These are phyloP conservation scores for Melipona quadrifasciata DNA, from an alignment of 1,140 invertebrate species.

Conservation along the genomic window DNA sequence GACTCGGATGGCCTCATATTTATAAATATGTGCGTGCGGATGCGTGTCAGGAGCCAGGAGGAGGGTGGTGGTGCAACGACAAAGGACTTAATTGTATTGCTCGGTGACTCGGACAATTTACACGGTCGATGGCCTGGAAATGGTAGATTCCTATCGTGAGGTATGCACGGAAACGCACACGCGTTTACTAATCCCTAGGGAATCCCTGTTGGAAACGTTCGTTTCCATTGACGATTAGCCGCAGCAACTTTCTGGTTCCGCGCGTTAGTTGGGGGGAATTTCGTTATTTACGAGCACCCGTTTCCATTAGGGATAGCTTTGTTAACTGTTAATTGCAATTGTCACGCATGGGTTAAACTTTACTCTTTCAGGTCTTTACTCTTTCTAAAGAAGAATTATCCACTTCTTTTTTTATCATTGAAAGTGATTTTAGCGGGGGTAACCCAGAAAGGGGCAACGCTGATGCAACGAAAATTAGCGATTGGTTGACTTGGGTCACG, in stretches of 20 bases:
- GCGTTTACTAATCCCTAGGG: slow-evolving; percentile 18
- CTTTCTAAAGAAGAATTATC: no score
- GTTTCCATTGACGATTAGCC: slow-evolving; percentile 1
- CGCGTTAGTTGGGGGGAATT: neutral
- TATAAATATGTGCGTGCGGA: slow-evolving; percentile 39
- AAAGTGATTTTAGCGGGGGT: no score
- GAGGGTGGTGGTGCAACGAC: slow-evolving; percentile 26
- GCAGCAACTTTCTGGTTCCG: neutral
- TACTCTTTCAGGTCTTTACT: no score
- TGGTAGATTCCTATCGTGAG: slow-evolving; percentile 33
- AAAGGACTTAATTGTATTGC: slow-evolving; percentile 50
- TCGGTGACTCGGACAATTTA: slow-evolving; percentile 31
- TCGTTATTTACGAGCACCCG: slow-evolving; percentile 7
- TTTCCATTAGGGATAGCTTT: neutral
- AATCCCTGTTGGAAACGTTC: slow-evolving; percentile 16
- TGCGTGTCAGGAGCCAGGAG: slow-evolving; percentile 32
- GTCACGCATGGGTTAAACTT: neutral
- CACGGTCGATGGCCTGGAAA: slow-evolving; percentile 48
- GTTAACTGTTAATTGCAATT: neutral
- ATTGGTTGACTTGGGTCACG: no score
- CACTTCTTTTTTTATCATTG: no score
- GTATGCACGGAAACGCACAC: neutral
- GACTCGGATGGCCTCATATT: slow-evolving; percentile 24
- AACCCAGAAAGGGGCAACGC: no score
- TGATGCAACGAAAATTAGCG: no score